Conservation (phyloP, 1,140 invertebrate genomes). For the Myzus persicae region DNA sequence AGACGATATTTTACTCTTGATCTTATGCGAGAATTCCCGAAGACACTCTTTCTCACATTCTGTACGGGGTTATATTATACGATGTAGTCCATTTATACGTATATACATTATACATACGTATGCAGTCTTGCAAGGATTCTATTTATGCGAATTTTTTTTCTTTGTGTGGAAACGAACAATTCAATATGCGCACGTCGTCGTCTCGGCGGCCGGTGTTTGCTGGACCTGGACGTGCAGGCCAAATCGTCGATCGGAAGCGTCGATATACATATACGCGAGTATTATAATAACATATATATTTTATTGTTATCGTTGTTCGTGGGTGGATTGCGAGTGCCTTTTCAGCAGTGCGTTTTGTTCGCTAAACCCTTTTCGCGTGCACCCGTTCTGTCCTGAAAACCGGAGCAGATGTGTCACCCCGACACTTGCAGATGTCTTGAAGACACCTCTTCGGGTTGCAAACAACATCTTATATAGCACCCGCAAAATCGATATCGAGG, state of each 20-base stretch:
- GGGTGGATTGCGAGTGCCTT: not conserved
- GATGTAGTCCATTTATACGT: not conserved
- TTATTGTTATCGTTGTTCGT: not conserved
- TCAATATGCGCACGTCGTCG: not conserved
- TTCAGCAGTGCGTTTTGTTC: constrained; percentile 35
- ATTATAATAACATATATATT: not conserved
- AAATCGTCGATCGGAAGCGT: constrained; percentile 22
- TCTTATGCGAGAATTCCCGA: not conserved
- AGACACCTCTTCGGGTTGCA: constrained; percentile 26
- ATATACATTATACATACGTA: not conserved
- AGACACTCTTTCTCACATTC: constrained; percentile 4
- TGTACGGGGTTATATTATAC: not conserved
- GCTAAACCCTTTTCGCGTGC: constrained; percentile 44
- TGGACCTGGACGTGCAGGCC: not conserved
- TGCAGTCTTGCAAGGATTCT: not conserved
- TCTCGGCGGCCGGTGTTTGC: constrained; percentile 35
- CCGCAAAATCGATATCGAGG: constrained; percentile 8
- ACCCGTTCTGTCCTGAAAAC: constrained; percentile 35
- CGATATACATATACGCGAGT: not conserved
- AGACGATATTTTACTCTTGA: not conserved
- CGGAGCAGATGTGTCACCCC: constrained; percentile 42
- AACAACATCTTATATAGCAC: constrained; percentile 6
- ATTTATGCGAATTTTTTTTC: not conserved
- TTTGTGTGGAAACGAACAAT: constrained; percentile 18
- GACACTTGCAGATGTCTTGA: constrained; percentile 47